phyloP scores from a whole-genome alignment of 2,797 vertebrate species.

The Esox lucius region DNA sequence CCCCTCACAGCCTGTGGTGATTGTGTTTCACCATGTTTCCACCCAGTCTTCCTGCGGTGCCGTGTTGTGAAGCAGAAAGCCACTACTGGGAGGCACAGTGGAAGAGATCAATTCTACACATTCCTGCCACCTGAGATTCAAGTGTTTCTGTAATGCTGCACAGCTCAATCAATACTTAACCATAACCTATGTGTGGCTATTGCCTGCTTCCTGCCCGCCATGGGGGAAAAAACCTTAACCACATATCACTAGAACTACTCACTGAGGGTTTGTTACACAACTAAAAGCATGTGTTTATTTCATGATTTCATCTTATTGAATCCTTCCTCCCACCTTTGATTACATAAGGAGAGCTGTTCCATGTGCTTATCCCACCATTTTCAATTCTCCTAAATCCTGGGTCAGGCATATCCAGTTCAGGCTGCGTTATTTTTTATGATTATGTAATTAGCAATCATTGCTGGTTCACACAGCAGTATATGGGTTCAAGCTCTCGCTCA shows the following conservation, averaged over 20 bases:
- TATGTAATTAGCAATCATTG: conserved; percentile 29
- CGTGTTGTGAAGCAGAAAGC: conserved; percentile 77
- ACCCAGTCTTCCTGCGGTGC: conserved; percentile 62
- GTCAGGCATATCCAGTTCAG: neutral
- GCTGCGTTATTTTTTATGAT: conserved; percentile 30
- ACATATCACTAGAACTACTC: conserved; percentile 68
- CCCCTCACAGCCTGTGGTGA: conserved; percentile 45
- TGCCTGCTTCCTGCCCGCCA: conserved; percentile 22
- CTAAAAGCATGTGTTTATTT: conserved; percentile 57
- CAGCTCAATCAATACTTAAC: conserved; percentile 82
- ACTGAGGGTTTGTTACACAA: conserved; percentile 64
- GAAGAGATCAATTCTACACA: conserved; percentile 84
- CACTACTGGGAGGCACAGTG: conserved; percentile 73
- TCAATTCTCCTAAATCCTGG: conserved; percentile 3
- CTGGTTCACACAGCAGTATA: neutral
- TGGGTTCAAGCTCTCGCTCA: conserved; percentile 1
- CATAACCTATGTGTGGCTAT: conserved; percentile 42
- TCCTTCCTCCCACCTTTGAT: conserved; percentile 25
- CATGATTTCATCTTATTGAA: conserved; percentile 17
- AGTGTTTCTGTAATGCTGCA: conserved; percentile 84
- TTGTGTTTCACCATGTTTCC: conserved; percentile 65
- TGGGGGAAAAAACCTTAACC: conserved; percentile 58
- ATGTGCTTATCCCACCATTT: conserved; percentile 5
- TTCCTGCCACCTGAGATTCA: conserved; percentile 88
- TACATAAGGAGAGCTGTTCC: conserved; percentile 28